Evolutionary conservation across 2,797 vertebrate genomes (phyloP).

Genomic region (Lacerta viridis): DNA sequence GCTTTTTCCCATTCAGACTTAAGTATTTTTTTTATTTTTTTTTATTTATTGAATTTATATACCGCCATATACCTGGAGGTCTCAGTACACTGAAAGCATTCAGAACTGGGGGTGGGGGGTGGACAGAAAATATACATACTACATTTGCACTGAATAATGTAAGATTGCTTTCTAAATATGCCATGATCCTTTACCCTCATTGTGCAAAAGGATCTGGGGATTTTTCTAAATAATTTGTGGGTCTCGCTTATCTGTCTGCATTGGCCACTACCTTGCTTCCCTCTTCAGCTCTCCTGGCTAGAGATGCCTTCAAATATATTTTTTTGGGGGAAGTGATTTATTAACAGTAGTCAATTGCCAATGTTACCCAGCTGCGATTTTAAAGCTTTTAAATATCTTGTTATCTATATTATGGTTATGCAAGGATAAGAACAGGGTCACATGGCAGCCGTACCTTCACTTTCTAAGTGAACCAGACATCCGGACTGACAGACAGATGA

Average conservation of each 20-base stretch:
- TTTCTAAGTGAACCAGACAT: conserved; percentile 64
- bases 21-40: too few species aligned
- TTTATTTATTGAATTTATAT: too few species aligned
- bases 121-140: background rate
- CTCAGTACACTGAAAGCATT: background rate
- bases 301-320: conserved; percentile 42
- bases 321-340: conserved; percentile 12
- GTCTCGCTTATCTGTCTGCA: conserved; percentile 31
- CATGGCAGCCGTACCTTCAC: conserved; percentile 60
- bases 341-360: conserved; percentile 49
- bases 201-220: conserved; percentile 38
- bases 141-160: background rate
- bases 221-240: conserved; percentile 35
- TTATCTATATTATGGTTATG: conserved; percentile 46
- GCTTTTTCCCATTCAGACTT: background rate
- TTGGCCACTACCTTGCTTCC: conserved; percentile 30
- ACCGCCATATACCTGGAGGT: too few species aligned
- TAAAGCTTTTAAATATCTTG: conserved; percentile 25
- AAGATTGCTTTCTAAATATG: background rate
- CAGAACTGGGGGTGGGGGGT: background rate
- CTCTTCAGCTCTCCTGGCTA: conserved; percentile 38
- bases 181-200: conserved; percentile 2
- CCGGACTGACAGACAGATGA: conserved; percentile 62
- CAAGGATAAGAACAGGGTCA: conserved; percentile 41
- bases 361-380: background rate